Evolutionary conservation across 2,797 vertebrate species (phyloP).

Genomic region (Sebastes kiyomatsui): DNA sequence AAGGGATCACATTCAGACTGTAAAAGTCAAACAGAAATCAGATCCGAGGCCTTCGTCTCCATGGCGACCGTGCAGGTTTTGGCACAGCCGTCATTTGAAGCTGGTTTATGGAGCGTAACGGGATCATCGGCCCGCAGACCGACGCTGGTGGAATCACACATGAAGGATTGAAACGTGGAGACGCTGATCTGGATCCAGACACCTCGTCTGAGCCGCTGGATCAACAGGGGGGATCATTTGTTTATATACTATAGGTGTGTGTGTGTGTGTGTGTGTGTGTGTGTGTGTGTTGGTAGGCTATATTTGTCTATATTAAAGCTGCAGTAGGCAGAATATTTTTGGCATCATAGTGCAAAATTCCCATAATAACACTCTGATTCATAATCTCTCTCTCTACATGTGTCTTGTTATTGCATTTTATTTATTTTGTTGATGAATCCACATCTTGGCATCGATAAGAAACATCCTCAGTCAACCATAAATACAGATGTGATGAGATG

Average conservation of each 20-base stretch:
- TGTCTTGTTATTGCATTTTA: no score
- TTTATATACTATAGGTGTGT: neutral
- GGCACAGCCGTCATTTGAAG: neutral
- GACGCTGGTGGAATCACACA: slow-evolving; percentile 16
- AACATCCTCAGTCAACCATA: neutral
- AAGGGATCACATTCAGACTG: slow-evolving; percentile 17
- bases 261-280: neutral
- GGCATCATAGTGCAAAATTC: no score
- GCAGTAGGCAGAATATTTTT: no score
- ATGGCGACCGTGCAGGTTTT: neutral
- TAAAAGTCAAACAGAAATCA: neutral
- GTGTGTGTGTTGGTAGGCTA: neutral
- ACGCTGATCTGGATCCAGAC: slow-evolving; percentile 30
- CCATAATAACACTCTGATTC: no score
- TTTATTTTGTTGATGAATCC: no score
- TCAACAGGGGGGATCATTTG: neutral
- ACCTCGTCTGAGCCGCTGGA: slow-evolving; percentile 1
- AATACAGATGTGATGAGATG: no score
- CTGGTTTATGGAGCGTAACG: neutral
- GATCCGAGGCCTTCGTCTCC: neutral
- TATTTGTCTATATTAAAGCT: neutral
- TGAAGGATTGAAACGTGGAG: slow-evolving; percentile 9
- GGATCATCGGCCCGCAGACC: neutral
- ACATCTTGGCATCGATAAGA: neutral
- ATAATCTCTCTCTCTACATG: no score